Evolutionary conservation across 2,888 invertebrate species (phyloP), one percentile per base, ranked within the genome.

Genomic region (Cyclophora albipunctata): DNA sequence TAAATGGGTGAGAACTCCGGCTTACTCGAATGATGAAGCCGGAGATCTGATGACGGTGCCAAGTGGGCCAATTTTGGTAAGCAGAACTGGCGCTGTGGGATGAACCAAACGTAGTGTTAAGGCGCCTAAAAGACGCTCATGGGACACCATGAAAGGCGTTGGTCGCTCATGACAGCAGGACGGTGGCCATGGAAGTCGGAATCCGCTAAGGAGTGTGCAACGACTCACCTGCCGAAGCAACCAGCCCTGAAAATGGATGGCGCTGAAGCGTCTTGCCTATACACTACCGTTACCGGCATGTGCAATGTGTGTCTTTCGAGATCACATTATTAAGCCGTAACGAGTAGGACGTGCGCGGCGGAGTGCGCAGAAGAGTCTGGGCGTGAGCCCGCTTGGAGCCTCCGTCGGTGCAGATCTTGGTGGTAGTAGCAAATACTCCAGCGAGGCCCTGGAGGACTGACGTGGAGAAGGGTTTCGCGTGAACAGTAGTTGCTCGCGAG

Each of bases 61-160:
- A 86, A 92, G 91, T 92, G 92, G 91, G 91, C 91, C 91, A 91
- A 78, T 91, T 92, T 92, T 92, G 91, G 92, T 92, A 92, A 92
- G 92, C 92, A 93, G 92, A 93, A 93, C 92, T 93, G 92, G 92
- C 91, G 92, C 90, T 93, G 92, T 90, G 92, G 92, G 92, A 92
- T 93, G 92, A 92, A 93, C 91, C 91, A 90, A 92, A 92, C 91
- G 91, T 83, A 79, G 89, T 90, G 91, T 90, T 92, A 92, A 91
- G 90, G 92, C 88, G 91, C 91, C 91, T 73, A 84, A 91, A 81
- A 82, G 85, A 90, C 90, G 90, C 91, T 73, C 74, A 42, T 42
- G 42, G 42, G 20, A 42, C 7, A 20, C 42, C 7, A 7, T 42
- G 42, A 42, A 42, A 20, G 7, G 42, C 20, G 20, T 20, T 20